These are phyloP conservation scores for Psittacula cyanocephala DNA, from an alignment of 2,113 vertebrate species.

Conservation along the genomic window DNA sequence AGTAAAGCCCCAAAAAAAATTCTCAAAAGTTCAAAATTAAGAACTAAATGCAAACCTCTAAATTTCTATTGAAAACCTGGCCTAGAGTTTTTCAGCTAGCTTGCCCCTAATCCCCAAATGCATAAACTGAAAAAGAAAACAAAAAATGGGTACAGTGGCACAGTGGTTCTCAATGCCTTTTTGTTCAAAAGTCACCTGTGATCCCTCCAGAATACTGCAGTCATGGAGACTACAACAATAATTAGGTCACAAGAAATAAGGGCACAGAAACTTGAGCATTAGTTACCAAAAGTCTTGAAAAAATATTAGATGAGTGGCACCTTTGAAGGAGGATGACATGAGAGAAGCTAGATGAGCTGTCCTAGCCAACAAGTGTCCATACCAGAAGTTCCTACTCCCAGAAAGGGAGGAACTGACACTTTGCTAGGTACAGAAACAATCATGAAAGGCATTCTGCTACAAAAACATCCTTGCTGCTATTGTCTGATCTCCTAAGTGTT, in stretches of 20 bases:
- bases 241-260: background rate
- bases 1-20: background rate
- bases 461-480: background rate
- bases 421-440: background rate
- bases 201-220: background rate
- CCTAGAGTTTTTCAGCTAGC: background rate
- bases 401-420: background rate
- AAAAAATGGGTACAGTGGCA: background rate
- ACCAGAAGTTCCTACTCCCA: background rate
- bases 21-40: background rate
- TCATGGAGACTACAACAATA: background rate
- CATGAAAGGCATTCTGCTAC: background rate
- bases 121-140: background rate
- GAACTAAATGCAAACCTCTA: background rate
- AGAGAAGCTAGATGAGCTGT: background rate
- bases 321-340: background rate
- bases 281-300: background rate
- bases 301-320: background rate
- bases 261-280: background rate
- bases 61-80: background rate
- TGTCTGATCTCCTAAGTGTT: background rate
- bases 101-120: background rate
- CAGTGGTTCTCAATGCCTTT: background rate
- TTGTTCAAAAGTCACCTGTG: background rate
- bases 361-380: background rate